Evolutionary conservation across 2,888 invertebrate genomes (phyloP).

Genomic region (Archips crataeganus): DNA sequence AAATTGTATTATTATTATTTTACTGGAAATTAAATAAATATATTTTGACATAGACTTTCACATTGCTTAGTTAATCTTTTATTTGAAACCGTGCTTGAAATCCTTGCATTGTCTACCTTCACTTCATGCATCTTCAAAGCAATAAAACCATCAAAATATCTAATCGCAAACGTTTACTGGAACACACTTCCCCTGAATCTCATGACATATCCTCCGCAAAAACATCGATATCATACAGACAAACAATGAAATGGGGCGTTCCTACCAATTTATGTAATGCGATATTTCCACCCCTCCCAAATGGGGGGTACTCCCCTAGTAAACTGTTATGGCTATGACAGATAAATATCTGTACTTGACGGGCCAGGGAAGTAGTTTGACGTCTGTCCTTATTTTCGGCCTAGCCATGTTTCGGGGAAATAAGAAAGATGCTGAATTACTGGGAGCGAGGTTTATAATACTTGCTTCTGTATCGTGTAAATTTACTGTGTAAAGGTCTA

Average conservation of each 20-base stretch:
- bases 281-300: constrained; percentile 19
- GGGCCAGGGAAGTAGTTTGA: constrained; percentile 18
- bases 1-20: too few relatives aligned
- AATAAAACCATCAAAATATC: background rate
- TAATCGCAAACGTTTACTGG: background rate
- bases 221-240: constrained; percentile 33
- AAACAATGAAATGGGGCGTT: constrained; percentile 41
- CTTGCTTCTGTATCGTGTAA: too few relatives aligned
- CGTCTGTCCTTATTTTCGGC: constrained; percentile 31
- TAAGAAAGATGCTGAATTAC: background rate
- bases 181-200: too few relatives aligned
- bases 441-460: too few relatives aligned
- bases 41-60: too few relatives aligned
- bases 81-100: too few relatives aligned
- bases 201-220: constrained; percentile 28
- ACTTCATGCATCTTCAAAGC: too few relatives aligned
- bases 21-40: too few relatives aligned
- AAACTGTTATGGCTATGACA: constrained; percentile 35
- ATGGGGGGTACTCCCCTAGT: background rate
- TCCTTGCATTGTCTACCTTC: too few relatives aligned
- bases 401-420: background rate
- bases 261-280: constrained; percentile 41
- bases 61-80: too few relatives aligned
- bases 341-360: constrained; percentile 41
- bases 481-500: too few relatives aligned